Evolutionary conservation across 2,888 invertebrate species (phyloP).

Genomic region (Mycalesis mineus): DNA sequence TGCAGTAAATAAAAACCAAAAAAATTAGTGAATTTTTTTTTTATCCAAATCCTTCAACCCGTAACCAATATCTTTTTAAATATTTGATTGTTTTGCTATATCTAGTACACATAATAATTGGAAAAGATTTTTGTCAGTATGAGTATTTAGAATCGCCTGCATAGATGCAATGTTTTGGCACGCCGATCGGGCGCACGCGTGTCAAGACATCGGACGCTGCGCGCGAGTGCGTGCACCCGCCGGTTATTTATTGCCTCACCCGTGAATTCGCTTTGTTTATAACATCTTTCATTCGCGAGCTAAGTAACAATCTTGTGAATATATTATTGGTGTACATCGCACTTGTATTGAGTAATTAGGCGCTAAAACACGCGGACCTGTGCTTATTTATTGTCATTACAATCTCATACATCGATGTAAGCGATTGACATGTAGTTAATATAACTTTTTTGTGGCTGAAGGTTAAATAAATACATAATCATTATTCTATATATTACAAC

Average conservation of each 20-base stretch:
- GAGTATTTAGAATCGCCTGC: conserved; percentile 36
- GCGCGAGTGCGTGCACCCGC: conserved; percentile 70
- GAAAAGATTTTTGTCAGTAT: conserved; percentile 23
- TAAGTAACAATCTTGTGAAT: conserved; percentile 61
- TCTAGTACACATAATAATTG: neutral
- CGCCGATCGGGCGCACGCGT: conserved; percentile 60
- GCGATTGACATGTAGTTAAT: neutral
- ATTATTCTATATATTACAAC: neutral
- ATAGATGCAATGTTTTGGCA: conserved; percentile 64
- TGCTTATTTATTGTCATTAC: conserved; percentile 20
- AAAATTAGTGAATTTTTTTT: too few species aligned
- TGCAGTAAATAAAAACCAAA: too few species aligned
- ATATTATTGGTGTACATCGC: conserved; percentile 52
- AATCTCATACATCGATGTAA: neutral
- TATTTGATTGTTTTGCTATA: too few species aligned
- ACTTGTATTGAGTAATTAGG: conserved; percentile 38
- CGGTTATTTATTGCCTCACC: conserved; percentile 63
- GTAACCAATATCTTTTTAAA: too few species aligned
- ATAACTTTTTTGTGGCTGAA: too few species aligned
- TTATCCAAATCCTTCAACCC: too few species aligned
- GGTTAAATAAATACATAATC: neutral
- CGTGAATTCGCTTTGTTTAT: conserved; percentile 59
- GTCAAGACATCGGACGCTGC: conserved; percentile 61
- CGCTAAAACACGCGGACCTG: conserved; percentile 34
- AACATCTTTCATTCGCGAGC: conserved; percentile 60